Base-by-base conservation (phyloP, 2,113 vertebrate genomes). In the Microtus richardsoni region DNA sequence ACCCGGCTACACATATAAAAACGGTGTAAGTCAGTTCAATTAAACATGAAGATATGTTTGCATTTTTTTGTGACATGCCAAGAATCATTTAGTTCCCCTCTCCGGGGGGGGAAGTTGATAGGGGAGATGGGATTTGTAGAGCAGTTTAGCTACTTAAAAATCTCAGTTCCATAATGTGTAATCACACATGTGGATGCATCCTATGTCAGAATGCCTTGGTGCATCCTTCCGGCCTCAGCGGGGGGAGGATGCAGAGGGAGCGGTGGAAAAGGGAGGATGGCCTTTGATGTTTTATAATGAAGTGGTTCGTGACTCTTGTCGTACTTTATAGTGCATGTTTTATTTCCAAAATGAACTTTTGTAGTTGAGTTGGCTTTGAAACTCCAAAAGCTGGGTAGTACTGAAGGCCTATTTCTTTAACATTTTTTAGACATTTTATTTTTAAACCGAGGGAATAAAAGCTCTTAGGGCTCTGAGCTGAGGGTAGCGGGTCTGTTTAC, bases 211-310 rank as follows among this genome's bases (percentile, higher is more conserved):
- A 9, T 84, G 39, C 26, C 64, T 89, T 89, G 39, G 88, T 9
- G 2, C 9, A 1, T 54, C 39, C 6, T 66, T 26, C 16, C 22
- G n/a, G 12, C 14, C 26, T 8, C 11, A 33, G 68, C 4, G 7
- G 0, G 1, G 1, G 13, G 16, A 47, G 66, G 41, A 9, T 9
- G 5, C 11, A 5, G 30, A 75, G 21, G 4, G 7, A n/a, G 16
- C 0, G 5, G 26, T 0, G 24, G 21, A 24, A 7, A 78, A 6
- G 9, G 17, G 0, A 1, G 70, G 4, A 0, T 68, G 41, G 24
- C n/a, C n/a, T 21, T 5, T 4, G 0, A 8, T 7, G 36, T 30
- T 49, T 71, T 60, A 8, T 19, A 28, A 21, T 9, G 52, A 44
- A 49, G 10, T 44, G 82, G 30, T 88, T n/a, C 16, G 39, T 68